A percentile compares a stretch with the other conserved stretches of the same genome.
phyloP scores from a whole-genome alignment of 2,888 invertebrate genomes.

The Chironomus tentans region DNA sequence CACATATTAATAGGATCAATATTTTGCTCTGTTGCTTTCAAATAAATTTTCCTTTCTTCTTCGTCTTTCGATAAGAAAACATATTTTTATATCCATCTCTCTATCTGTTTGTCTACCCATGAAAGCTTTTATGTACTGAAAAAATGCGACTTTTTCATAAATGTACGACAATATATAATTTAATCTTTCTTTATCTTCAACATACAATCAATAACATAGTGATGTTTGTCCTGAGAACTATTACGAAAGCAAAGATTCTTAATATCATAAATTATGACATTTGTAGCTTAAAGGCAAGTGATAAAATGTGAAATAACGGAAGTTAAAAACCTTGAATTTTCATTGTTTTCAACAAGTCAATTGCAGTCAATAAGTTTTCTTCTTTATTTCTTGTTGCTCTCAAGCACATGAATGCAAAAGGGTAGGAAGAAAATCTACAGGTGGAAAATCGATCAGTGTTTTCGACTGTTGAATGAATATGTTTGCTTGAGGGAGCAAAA shows the following conservation, averaged over 20 bases:
- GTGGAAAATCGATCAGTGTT: not conserved
- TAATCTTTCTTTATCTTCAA: not conserved
- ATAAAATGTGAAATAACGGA: not conserved
- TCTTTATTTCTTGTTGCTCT: too few relatives aligned
- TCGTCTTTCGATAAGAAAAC: not conserved
- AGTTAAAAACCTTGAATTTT: not conserved
- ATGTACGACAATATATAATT: not conserved
- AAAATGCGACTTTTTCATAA: not conserved
- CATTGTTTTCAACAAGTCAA: not conserved
- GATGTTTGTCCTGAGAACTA: not conserved
- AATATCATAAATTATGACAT: not conserved
- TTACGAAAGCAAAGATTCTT: not conserved
- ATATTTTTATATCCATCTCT: too few relatives aligned
- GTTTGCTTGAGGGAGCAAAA: not conserved
- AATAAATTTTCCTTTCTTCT: not conserved
- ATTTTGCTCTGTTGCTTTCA: slow-evolving; percentile 1
- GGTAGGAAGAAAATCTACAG: not conserved
- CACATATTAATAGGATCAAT: not conserved
- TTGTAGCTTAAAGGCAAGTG: not conserved
- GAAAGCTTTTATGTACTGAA: too few relatives aligned
- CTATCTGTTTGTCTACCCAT: too few relatives aligned
- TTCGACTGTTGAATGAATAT: not conserved
- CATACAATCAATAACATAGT: not conserved
- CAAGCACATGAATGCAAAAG: not conserved
- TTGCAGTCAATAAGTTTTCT: not conserved